Evolutionary conservation across 2,113 vertebrate species (phyloP), one percentile per base, ranked within the genome.

Genomic region (Galeopterus variegatus): DNA sequence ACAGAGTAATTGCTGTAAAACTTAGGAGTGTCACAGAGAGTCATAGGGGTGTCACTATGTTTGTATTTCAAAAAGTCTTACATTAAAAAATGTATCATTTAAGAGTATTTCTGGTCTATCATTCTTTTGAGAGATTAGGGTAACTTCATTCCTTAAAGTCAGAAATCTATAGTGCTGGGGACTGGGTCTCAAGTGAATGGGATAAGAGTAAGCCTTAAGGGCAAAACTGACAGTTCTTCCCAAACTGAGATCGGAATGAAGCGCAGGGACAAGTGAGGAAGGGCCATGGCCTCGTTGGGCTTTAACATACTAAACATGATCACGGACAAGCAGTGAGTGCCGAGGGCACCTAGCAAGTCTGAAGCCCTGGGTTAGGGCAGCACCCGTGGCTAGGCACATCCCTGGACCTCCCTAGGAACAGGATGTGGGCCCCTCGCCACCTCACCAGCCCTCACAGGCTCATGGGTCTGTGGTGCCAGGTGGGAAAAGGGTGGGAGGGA

Each of bases 91-190:
- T 48, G 21, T 50, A 26, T 28, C 26, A 76, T 4, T 77, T 48
- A 83, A 70, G 45, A 79, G 65, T 81, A 73, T 36, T 70, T 83
- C 41, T 88, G 62, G 28, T 50, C 28, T 65, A 48, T 92, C 12
- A 19, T 67, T 73, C 52, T 64, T 77, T 90, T 84, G 50, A 83
- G 72, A 62, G 24, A 18, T 62, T 86, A 94, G 64, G 31, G 8
- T 28, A 90, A 62, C 41, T 93, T 85, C 31, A 48, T 67, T 97
- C 24, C 41, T 90, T 73, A 69, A 88, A 77, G 60, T 73, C 50
- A 65, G 41, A 88, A 79, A 86, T 73, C 24, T 33, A 60, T 3
- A 75, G 33, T 50, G 18, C 41, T 82, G 8, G 17, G 69, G 54
- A 64, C 7, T 56, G 18, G 8, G 15, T 81, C 1, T 79, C 23